Percentiles rank a stretch among this genome's conserved stretches.
These are phyloP conservation scores for Furnarius figulus DNA, from an alignment of 2,113 vertebrate genomes.

Conservation along the genomic window DNA sequence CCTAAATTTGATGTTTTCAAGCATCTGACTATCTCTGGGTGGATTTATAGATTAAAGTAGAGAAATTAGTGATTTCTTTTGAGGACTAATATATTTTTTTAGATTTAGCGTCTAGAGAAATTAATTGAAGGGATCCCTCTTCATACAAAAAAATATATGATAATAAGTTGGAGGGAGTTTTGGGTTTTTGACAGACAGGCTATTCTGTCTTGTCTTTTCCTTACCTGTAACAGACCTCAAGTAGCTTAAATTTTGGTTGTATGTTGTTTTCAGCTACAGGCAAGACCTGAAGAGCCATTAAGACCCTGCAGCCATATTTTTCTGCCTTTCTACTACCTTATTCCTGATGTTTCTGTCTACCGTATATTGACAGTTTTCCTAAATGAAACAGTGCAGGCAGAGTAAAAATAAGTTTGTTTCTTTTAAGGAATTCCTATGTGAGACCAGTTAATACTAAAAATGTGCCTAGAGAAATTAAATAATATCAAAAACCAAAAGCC, in stretches of 20 bases:
- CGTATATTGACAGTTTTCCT: background rate
- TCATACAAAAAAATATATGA: background rate
- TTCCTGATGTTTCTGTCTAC: background rate
- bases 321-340: background rate
- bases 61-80: background rate
- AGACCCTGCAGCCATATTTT: background rate
- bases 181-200: background rate
- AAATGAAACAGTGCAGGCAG: background rate
- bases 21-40: background rate
- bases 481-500: background rate
- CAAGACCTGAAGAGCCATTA: background rate
- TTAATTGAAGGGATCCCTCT: background rate
- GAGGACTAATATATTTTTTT: background rate
- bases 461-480: background rate
- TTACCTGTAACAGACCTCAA: background rate
- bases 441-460: background rate
- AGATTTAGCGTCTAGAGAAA: background rate
- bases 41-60: background rate
- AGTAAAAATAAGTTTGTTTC: background rate
- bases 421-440: background rate
- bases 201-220: background rate
- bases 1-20: background rate
- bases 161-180: background rate
- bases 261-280: background rate
- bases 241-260: background rate